Percentiles rank a stretch among this genome's conserved stretches.
phyloP scores from a whole-genome alignment of 1,140 invertebrate species.

The Triops cancriformis region DNA sequence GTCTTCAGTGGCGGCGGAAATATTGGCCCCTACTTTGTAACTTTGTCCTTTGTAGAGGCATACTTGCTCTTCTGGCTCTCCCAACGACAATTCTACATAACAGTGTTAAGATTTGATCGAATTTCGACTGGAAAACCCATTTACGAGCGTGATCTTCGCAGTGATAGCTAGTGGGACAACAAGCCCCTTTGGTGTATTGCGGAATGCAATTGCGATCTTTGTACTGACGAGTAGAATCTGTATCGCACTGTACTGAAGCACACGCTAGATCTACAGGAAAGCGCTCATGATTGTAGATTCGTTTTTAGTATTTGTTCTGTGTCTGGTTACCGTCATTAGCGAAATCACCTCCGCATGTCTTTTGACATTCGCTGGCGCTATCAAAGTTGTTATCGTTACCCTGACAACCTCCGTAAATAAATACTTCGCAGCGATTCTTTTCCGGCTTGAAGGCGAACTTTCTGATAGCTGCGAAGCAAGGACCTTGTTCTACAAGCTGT shows the following conservation, averaged over 20 bases:
- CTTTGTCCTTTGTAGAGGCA: conserved; percentile 33
- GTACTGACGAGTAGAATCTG: conserved; percentile 31
- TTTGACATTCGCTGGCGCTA: conserved; percentile 33
- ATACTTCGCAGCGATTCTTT: conserved; percentile 31
- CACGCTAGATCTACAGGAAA: conserved; percentile 30
- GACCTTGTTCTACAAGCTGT: background rate
- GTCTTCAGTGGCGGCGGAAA: conserved; percentile 29
- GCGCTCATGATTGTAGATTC: conserved; percentile 17
- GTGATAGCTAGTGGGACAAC: conserved; percentile 34
- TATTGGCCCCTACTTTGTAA: conserved; percentile 30
- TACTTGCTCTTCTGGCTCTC: conserved; percentile 17
- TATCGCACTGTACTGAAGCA: conserved; percentile 30
- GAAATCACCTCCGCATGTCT: conserved; percentile 31
- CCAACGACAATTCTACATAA: conserved; percentile 7
- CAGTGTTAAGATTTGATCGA: conserved; percentile 6
- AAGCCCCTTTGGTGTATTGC: conserved; percentile 32
- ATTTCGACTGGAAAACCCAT: background rate
- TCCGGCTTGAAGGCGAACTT: conserved; percentile 33
- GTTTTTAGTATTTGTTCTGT: background rate
- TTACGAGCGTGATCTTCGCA: conserved; percentile 30
- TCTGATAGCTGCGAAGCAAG: conserved; percentile 27
- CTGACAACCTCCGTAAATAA: conserved; percentile 37
- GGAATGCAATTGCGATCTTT: conserved; percentile 31
- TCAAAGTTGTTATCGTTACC: conserved; percentile 39
- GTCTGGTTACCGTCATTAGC: conserved; percentile 14